A percentile compares a stretch with the other conserved stretches of the same genome.
phyloP scores from a whole-genome alignment of 2,113 vertebrate species.

The Oncorhynchus keta region DNA sequence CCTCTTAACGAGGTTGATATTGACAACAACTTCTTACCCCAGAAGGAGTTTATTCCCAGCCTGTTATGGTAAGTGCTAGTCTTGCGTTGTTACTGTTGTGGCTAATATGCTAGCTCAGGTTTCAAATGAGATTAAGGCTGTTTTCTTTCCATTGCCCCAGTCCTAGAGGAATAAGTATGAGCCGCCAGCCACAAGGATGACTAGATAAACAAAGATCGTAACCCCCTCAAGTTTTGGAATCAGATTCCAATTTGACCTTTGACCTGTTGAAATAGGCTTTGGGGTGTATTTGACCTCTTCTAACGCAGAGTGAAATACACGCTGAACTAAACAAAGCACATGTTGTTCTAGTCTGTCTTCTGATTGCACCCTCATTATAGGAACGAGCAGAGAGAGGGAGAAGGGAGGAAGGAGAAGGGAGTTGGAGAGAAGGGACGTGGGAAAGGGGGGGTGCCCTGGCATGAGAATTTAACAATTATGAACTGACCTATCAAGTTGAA shows the following conservation, averaged over 20 bases:
- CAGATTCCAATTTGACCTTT: conserved; percentile 21
- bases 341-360: conserved; percentile 3
- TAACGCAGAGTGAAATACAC: conserved; percentile 17
- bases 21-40: not conserved
- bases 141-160: not conserved
- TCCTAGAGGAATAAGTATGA: not conserved
- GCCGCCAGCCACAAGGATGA: not conserved
- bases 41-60: not conserved
- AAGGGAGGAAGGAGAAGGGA: not conserved
- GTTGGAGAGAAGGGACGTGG: not conserved
- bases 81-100: not conserved
- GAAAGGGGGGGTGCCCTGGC: not conserved
- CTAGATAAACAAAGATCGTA: not conserved
- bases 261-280: conserved; percentile 16
- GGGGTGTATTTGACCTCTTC: conserved; percentile 25
- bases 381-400: not conserved
- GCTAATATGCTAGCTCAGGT: not conserved
- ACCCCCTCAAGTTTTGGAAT: not conserved
- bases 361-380: conserved; percentile 11
- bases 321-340: conserved; percentile 6
- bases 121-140: not conserved
- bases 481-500: too few relatives aligned
- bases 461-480: not conserved
- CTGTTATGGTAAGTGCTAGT: not conserved
- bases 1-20: not conserved